A percentile compares a stretch with the other conserved stretches of the same genome.
Conservation (phyloP, 2,888 invertebrate genomes). For the Nezara viridula region DNA sequence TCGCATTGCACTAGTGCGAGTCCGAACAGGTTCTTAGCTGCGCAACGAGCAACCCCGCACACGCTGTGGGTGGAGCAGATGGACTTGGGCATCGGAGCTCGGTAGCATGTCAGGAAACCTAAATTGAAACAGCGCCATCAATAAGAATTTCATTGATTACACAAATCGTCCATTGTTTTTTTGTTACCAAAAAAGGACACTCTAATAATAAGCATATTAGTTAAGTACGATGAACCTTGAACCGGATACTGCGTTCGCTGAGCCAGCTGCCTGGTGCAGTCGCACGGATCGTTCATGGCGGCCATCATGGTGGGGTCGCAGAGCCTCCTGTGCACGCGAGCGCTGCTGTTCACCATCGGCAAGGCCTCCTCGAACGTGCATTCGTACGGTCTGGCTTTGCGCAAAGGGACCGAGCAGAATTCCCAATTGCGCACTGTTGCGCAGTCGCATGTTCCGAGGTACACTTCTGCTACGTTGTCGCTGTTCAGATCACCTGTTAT, state of each 20-base stretch:
- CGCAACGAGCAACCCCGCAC: constrained; percentile 61
- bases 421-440: constrained; percentile 69
- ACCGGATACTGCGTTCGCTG: constrained; percentile 61
- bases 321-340: constrained; percentile 70
- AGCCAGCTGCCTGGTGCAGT: constrained; percentile 61
- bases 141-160: no score
- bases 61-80: constrained; percentile 62
- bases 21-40: constrained; percentile 58
- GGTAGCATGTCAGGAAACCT: constrained; percentile 62
- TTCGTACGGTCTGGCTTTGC: constrained; percentile 67
- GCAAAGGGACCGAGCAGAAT: constrained; percentile 69
- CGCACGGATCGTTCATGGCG: constrained; percentile 60
- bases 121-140: background rate
- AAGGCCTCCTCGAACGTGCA: constrained; percentile 68
- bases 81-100: constrained; percentile 62
- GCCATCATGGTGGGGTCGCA: constrained; percentile 69
- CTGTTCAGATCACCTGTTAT: constrained; percentile 41
- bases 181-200: no score
- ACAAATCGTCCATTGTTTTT: no score
- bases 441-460: constrained; percentile 70
- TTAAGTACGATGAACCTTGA: constrained; percentile 59
- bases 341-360: constrained; percentile 64
- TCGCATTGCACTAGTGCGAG: constrained; percentile 62
- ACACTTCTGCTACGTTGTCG: constrained; percentile 68
- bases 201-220: no score